These are phyloP conservation scores for Podarcis raffonei DNA, from an alignment of 2,113 vertebrate species.

Conservation along the genomic window DNA sequence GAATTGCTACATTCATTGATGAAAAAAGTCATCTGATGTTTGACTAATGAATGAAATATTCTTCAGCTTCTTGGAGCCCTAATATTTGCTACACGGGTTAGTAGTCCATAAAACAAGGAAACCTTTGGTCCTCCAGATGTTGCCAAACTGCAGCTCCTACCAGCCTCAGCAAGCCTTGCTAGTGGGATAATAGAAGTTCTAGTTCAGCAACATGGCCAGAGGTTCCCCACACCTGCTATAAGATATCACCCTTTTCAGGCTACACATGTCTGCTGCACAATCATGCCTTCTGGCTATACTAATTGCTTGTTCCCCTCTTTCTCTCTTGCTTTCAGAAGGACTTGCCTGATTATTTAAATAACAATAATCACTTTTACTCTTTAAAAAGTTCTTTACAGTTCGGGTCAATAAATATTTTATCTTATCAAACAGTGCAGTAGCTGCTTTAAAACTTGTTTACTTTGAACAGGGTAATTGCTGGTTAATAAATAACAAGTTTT, in stretches of 20 bases:
- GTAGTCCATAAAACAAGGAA: neutral
- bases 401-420: constrained; percentile 26
- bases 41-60: neutral
- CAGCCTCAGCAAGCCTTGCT: too few relatives aligned
- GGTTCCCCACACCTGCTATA: too few relatives aligned
- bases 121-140: too few relatives aligned
- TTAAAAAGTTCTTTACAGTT: constrained; percentile 11
- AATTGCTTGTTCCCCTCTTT: neutral
- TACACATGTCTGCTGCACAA: neutral
- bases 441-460: constrained; percentile 26
- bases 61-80: neutral
- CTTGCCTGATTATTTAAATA: neutral
- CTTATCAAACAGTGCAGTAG: constrained; percentile 5
- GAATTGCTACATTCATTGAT: neutral
- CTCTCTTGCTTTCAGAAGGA: neutral
- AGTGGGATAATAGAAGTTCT: too few relatives aligned
- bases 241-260: too few relatives aligned
- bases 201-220: too few relatives aligned
- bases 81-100: neutral
- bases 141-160: too few relatives aligned
- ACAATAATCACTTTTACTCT: neutral
- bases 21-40: neutral
- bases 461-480: constrained; percentile 2
- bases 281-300: neutral
- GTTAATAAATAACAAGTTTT: constrained; percentile 29